Base-by-base conservation (phyloP, 2,888 invertebrate species). In the Lasius platythorax region DNA sequence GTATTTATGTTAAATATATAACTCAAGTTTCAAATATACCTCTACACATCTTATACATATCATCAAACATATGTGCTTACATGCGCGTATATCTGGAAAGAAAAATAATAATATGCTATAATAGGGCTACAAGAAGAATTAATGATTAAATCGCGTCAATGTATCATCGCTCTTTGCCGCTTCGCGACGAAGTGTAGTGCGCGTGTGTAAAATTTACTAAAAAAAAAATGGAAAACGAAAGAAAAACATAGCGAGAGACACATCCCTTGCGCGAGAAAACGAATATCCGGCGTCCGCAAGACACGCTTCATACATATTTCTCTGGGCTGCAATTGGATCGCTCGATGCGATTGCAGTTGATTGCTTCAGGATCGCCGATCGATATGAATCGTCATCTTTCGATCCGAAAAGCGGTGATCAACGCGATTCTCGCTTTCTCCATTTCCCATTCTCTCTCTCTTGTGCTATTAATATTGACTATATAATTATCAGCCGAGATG, bases 1-100 rank as follows among this genome's bases (percentile, higher is more conserved):
- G 88, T 92, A 92, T 88, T 91, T 91, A 91, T 91, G 91, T 91
- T 93, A 92, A 93, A 93, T 93, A 92, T 92, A 93, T 91, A 94
- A 93, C 93, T 93, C 92, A 93, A 93, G 91, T 92, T 93, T 92
- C 88, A 89, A 92, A 90, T 89, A 90, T 89, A 87, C 82, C 89
- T 89, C 85, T 89, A 91, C 85, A 87, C 89, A 88, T 89, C 87
- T 91, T 88, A 89, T 88, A 91, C 89, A 91, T 64, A 78, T 90
- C 87, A 83, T 88, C 87, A 89, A 88, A 88, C 87, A 88, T 87
- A 87, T 87, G 85, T 88, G 85, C 83, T 85, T 89, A 79, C 84
- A 86, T 87, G 73, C 86, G 85, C 85, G n/a, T 88, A 75, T 85
- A 70, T 88, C 64, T 87, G 84, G 86, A 89, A 87, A 84, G 87